Conservation (phyloP, 1,140 invertebrate species). For the Trichonephila inaurata region DNA sequence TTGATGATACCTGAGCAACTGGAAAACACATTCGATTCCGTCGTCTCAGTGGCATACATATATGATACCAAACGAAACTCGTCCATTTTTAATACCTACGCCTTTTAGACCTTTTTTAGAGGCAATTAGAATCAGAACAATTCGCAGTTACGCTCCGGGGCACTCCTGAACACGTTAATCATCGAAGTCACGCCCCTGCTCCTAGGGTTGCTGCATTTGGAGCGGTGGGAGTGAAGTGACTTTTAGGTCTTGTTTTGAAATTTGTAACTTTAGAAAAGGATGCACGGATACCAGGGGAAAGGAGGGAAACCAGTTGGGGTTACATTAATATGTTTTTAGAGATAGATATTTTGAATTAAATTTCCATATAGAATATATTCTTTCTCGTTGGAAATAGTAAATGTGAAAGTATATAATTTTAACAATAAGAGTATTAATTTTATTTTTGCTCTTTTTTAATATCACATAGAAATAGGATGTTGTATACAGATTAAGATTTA, state of each 20-base stretch:
- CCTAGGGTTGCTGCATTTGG: not conserved
- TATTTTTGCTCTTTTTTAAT: too few species aligned
- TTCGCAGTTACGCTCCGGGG: conserved; percentile 53
- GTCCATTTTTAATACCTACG: not conserved
- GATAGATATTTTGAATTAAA: too few species aligned
- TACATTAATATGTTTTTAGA: too few species aligned
- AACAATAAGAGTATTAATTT: too few species aligned
- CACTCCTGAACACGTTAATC: conserved; percentile 44
- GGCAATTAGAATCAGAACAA: conserved; percentile 53
- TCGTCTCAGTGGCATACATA: not conserved
- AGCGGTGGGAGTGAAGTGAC: not conserved
- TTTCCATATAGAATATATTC: too few species aligned
- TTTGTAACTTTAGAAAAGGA: too few species aligned
- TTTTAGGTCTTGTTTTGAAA: not conserved
- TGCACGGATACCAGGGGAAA: too few species aligned
- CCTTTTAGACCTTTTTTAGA: conserved; percentile 38
- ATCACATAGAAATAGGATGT: too few species aligned
- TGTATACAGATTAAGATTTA: too few species aligned
- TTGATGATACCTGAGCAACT: not conserved
- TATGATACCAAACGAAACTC: not conserved
- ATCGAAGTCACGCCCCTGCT: conserved; percentile 5
- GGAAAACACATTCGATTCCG: not conserved
- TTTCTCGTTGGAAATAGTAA: too few species aligned
- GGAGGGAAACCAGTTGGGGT: too few species aligned
- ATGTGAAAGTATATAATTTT: too few species aligned